A percentile compares a stretch with the other conserved stretches of the same genome.
Conservation (phyloP, 2,888 invertebrate species). For the Drosophila stalkeri region DNA sequence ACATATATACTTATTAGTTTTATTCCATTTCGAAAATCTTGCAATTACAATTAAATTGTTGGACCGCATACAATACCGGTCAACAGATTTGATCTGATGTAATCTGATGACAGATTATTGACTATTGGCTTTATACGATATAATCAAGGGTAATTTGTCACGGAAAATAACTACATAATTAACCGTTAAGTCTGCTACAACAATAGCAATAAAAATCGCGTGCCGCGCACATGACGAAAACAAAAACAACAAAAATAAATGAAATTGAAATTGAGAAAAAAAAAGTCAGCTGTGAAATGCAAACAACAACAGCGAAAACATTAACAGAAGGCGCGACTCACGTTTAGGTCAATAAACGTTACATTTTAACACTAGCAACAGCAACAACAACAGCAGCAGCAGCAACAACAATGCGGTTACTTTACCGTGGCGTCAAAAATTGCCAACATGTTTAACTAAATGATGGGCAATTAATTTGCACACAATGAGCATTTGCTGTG, state of each 20-base stretch:
- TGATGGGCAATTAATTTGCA: constrained; percentile 37
- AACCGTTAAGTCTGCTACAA: constrained; percentile 24
- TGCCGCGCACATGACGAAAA: constrained; percentile 58
- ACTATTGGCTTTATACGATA: constrained; percentile 15
- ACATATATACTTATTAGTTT: constrained; percentile 5
- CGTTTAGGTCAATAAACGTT: constrained; percentile 75
- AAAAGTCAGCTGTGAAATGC: constrained; percentile 31
- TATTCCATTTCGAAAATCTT: neutral
- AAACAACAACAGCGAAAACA: constrained; percentile 13
- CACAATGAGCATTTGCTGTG: constrained; percentile 17
- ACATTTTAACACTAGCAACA: constrained; percentile 43
- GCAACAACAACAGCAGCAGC: constrained; percentile 20
- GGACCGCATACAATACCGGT: constrained; percentile 14
- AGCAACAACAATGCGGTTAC: constrained; percentile 21
- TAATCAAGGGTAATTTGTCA: constrained; percentile 42
- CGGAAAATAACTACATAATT: constrained; percentile 28
- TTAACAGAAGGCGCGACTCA: constrained; percentile 14
- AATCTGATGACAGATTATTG: constrained; percentile 40
- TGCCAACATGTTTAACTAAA: constrained; percentile 36
- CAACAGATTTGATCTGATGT: constrained; percentile 18
- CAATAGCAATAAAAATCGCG: constrained; percentile 50
- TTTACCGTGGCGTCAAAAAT: constrained; percentile 39
- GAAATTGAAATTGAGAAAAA: constrained; percentile 20
- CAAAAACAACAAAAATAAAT: constrained; percentile 16
- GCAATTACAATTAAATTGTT: constrained; percentile 11